phyloP scores from a whole-genome alignment of 2,113 vertebrate genomes.

The Atractosteus spatula region DNA sequence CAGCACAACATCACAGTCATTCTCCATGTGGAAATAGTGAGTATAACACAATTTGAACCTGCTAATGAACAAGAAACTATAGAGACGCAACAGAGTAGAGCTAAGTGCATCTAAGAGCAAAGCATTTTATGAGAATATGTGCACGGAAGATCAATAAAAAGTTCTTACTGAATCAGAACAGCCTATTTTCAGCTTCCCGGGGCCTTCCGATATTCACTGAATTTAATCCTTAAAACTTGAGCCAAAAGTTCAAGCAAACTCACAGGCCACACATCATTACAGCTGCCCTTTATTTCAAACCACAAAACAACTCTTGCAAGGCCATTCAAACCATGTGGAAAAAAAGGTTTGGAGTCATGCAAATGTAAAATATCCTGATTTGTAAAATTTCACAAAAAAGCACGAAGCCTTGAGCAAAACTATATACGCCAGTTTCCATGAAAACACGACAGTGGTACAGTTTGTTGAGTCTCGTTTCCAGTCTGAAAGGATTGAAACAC shows the following conservation, averaged over 20 bases:
- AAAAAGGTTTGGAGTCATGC: no score
- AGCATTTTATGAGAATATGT: constrained; percentile 31
- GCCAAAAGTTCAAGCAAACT: constrained; percentile 37
- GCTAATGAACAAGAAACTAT: constrained; percentile 61
- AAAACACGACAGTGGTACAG: no score
- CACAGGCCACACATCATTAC: constrained; percentile 8
- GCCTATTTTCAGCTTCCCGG: constrained; percentile 54
- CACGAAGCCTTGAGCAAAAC: no score
- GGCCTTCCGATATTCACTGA: constrained; percentile 62
- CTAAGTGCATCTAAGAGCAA: constrained; percentile 61
- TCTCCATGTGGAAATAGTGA: constrained; percentile 67
- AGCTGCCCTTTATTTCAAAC: constrained; percentile 8
- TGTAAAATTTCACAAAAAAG: no score
- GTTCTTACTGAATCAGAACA: constrained; percentile 65
- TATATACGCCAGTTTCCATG: no score
- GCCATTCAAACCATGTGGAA: no score
- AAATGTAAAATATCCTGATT: no score
- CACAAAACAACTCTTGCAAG: no score
- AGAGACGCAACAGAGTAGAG: constrained; percentile 58
- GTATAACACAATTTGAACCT: constrained; percentile 44
- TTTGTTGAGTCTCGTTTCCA: no score
- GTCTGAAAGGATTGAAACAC: no score
- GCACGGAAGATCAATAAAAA: constrained; percentile 32
- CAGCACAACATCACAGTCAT: no score
- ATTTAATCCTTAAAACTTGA: constrained; percentile 61